Evolutionary conservation across 2,797 vertebrate genomes (phyloP).

Genomic region (Adelosebastes latens): DNA sequence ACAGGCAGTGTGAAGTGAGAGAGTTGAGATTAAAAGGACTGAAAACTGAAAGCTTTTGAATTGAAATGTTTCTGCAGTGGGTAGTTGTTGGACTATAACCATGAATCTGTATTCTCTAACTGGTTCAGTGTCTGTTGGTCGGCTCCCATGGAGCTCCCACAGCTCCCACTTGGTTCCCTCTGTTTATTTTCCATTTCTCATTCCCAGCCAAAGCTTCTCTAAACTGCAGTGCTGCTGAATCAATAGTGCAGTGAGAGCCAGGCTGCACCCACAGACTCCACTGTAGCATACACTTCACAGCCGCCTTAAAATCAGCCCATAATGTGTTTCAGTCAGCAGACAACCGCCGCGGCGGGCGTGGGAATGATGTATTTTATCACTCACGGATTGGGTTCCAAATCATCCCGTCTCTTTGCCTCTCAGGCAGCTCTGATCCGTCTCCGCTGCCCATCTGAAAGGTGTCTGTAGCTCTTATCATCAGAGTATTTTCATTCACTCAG

Average conservation of each 20-base stretch:
- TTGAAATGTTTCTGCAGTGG: constrained; percentile 4
- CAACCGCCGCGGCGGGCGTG: constrained; percentile 16
- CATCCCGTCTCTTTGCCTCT: constrained; percentile 17
- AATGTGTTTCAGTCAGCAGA: constrained; percentile 42
- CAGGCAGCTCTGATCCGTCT: constrained; percentile 26
- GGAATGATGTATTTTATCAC: constrained; percentile 42
- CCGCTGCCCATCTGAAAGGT: constrained; percentile 16
- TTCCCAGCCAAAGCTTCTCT: constrained; percentile 35
- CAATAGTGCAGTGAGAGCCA: constrained; percentile 56
- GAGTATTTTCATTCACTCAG: constrained; percentile 28
- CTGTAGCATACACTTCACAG: constrained; percentile 33
- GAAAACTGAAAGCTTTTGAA: background rate
- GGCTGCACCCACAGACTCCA: constrained; percentile 44
- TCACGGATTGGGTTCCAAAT: constrained; percentile 27
- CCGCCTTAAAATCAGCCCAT: constrained; percentile 33
- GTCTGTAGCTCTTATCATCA: constrained; percentile 27
- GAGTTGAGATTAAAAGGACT: background rate
- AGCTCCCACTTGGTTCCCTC: constrained; percentile 32
- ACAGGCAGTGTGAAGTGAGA: background rate
- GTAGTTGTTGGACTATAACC: constrained; percentile 2
- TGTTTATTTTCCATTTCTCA: constrained; percentile 64
- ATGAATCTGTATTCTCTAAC: constrained; percentile 21
- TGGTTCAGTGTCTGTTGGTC: constrained; percentile 7
- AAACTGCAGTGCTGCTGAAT: constrained; percentile 58
- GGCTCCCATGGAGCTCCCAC: constrained; percentile 31